phyloP scores from a whole-genome alignment of 1,140 invertebrate genomes.

The Steinernema khuongi region DNA sequence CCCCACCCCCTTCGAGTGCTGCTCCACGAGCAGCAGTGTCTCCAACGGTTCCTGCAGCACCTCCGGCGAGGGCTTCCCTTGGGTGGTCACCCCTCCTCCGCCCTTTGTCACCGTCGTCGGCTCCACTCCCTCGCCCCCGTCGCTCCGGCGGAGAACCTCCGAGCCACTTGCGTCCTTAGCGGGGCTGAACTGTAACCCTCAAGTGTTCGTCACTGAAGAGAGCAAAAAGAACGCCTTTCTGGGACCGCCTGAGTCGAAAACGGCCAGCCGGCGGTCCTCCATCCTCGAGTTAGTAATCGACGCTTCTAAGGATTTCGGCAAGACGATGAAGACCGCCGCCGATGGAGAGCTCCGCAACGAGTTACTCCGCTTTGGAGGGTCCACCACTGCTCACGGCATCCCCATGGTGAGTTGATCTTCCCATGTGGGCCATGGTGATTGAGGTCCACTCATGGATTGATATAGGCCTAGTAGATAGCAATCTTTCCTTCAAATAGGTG shows the following conservation, averaged over 20 bases:
- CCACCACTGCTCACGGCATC: conserved; percentile 34
- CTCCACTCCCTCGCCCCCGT: neutral
- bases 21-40: neutral
- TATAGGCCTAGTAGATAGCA: neutral
- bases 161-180: neutral
- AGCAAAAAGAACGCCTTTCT: neutral
- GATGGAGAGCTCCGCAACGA: neutral
- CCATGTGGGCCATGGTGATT: too few species aligned
- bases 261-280: neutral
- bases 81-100: neutral
- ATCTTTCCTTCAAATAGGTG: too few species aligned
- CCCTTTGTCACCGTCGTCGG: neutral
- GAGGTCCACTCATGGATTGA: neutral
- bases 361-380: neutral
- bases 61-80: neutral
- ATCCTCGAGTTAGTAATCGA: neutral
- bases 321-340: neutral
- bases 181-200: neutral
- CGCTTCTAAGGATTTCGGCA: conserved; percentile 8
- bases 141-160: neutral
- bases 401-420: conserved; percentile 35
- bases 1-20: neutral
- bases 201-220: neutral
- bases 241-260: neutral
- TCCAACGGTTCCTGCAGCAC: conserved; percentile 9